These are phyloP conservation scores for Pseudomyrmex gracilis DNA, from an alignment of 1,140 invertebrate genomes.

Conservation along the genomic window DNA sequence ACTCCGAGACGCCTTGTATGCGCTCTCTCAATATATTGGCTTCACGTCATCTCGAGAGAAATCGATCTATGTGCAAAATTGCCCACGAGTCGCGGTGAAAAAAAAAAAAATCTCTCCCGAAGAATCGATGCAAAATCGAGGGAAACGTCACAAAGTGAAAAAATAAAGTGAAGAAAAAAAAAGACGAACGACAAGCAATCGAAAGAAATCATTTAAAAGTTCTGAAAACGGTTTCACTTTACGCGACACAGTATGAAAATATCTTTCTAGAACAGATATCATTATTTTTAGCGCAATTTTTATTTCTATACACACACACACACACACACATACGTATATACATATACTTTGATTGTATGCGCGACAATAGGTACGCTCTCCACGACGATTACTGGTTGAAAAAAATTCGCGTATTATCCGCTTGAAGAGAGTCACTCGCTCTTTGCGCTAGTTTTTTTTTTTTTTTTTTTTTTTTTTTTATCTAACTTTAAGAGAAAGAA, in stretches of 20 bases:
- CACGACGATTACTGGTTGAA: neutral
- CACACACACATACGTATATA: too few species aligned
- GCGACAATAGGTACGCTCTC: too few species aligned
- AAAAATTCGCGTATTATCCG: neutral
- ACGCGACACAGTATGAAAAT: neutral
- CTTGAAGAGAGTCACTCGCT: neutral
- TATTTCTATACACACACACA: neutral
- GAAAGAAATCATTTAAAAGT: conserved; percentile 11
- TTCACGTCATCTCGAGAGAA: conserved; percentile 66
- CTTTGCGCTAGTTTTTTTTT: neutral
- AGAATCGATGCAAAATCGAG: conserved; percentile 39
- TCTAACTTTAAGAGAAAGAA: neutral
- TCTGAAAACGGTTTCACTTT: neutral
- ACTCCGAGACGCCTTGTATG: neutral
- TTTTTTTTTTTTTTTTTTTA: conserved; percentile 17
- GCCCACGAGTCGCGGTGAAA: conserved; percentile 41
- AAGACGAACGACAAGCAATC: neutral
- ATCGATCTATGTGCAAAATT: conserved; percentile 69
- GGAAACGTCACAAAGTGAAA: conserved; percentile 45
- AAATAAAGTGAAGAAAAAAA: conserved; percentile 57
- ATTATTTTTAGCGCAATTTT: neutral
- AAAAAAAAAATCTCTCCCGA: conserved; percentile 47
- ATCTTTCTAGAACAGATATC: neutral
- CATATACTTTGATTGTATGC: neutral
- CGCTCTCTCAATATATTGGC: conserved; percentile 31